These are phyloP conservation scores for Metridium senile DNA, from an alignment of 92 coral and sea anemone genomes.

Conservation along the genomic window DNA sequence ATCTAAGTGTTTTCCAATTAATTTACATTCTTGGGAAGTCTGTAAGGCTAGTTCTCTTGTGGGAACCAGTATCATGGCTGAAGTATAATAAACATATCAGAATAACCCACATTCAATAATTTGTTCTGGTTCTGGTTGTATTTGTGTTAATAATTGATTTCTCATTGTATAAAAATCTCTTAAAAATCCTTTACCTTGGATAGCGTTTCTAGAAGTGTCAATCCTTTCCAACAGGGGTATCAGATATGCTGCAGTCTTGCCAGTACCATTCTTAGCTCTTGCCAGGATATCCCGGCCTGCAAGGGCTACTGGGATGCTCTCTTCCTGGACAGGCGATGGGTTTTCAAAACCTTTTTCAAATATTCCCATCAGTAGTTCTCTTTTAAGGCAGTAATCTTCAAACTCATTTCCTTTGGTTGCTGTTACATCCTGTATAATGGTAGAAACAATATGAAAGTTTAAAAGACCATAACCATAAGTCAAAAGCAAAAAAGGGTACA, in stretches of 20 bases:
- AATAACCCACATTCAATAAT: too few relatives aligned
- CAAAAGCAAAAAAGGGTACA: not conserved
- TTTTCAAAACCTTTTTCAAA: conserved; percentile 97
- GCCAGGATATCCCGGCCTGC: conserved; percentile 97
- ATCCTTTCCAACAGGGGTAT: conserved; percentile 92
- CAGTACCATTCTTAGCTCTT: conserved; percentile 99
- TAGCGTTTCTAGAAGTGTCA: conserved; percentile 65
- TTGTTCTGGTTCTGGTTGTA: too few relatives aligned
- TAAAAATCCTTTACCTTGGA: conserved; percentile 99
- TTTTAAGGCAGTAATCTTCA: conserved; percentile 96
- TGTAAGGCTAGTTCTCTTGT: conserved; percentile 98
- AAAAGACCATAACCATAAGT: not conserved
- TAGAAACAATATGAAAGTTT: not conserved
- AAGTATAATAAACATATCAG: not conserved
- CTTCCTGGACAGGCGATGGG: conserved; percentile 99
- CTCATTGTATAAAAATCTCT: too few relatives aligned
- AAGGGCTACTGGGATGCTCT: conserved; percentile 97
- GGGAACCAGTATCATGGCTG: conserved; percentile 93
- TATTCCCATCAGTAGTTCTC: conserved; percentile 98
- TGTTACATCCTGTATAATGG: conserved; percentile 95
- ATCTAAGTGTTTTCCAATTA: conserved; percentile 92
- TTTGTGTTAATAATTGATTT: not conserved
- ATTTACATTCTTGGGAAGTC: conserved; percentile 97
- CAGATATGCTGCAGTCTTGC: conserved; percentile 97
- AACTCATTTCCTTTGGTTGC: conserved; percentile 98